Evolutionary conservation across 2,888 invertebrate species (phyloP).

Genomic region (Toxonevra muliebris): DNA sequence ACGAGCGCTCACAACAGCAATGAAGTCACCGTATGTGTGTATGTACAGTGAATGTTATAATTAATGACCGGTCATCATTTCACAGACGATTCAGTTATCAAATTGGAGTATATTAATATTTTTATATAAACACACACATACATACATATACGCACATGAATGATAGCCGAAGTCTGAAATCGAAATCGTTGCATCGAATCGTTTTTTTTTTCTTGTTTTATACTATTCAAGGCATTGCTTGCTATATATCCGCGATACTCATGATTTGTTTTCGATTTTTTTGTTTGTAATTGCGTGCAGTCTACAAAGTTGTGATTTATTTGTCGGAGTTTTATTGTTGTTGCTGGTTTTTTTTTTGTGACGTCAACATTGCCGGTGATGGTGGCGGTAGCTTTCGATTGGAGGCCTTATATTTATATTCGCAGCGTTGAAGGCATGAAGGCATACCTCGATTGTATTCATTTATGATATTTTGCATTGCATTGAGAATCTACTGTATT

Average conservation of each 20-base stretch:
- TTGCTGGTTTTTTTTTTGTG: no score
- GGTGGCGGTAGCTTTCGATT: conserved; percentile 8
- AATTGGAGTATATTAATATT: conserved; percentile 7
- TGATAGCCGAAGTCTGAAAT: neutral
- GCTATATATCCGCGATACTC: neutral
- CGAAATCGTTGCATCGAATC: neutral
- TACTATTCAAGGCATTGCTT: neutral
- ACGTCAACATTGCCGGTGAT: conserved; percentile 12
- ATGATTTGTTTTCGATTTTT: neutral
- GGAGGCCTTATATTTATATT: conserved; percentile 7
- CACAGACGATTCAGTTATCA: conserved; percentile 2
- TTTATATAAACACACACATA: neutral
- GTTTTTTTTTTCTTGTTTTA: conserved; percentile 29
- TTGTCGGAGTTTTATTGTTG: conserved; percentile 1
- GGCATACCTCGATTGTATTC: no score
- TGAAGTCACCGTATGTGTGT: no score
- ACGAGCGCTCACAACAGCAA: no score
- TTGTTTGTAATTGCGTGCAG: conserved; percentile 24
- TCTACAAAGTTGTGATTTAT: conserved; percentile 29
- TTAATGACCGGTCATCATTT: neutral
- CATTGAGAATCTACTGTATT: conserved; percentile 14
- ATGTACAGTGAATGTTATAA: neutral
- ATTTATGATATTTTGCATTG: neutral
- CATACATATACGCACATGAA: neutral
- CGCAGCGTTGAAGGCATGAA: neutral